Percentiles rank a stretch among this genome's conserved stretches.
Evolutionary conservation across 2,888 invertebrate species (phyloP).

Genomic region (Cordilura impudica): DNA sequence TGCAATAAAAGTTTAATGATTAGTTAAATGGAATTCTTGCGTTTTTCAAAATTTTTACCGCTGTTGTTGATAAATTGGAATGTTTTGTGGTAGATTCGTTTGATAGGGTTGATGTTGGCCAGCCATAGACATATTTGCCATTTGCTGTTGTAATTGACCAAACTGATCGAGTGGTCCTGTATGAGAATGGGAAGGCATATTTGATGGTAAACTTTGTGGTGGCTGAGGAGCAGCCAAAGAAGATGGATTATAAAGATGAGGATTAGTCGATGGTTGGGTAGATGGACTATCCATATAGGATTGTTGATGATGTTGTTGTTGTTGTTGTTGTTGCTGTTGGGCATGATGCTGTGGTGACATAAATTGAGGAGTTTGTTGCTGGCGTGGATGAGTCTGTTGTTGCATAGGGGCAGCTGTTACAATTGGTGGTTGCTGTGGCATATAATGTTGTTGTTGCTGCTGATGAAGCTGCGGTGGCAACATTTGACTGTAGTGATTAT

Average conservation of each 20-base stretch:
- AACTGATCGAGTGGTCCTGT: constrained; percentile 65
- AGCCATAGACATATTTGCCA: constrained; percentile 71
- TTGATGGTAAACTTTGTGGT: constrained; percentile 19
- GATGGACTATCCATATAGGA: constrained; percentile 40
- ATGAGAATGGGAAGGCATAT: not conserved
- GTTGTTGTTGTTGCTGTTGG: constrained; percentile 48
- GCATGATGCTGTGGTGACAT: constrained; percentile 65
- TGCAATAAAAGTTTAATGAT: not conserved
- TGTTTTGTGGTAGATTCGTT: constrained; percentile 75
- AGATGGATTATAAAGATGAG: constrained; percentile 39
- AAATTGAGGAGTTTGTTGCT: constrained; percentile 61
- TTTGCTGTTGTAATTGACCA: constrained; percentile 73
- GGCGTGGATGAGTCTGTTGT: constrained; percentile 55
- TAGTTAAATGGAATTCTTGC: not conserved
- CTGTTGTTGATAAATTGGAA: constrained; percentile 78
- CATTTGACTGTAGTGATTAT: constrained; percentile 65
- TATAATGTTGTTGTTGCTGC: constrained; percentile 48
- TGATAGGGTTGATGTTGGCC: constrained; percentile 66
- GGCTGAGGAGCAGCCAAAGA: constrained; percentile 19
- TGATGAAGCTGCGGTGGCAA: constrained; percentile 59
- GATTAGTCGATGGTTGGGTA: constrained; percentile 36
- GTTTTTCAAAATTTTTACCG: constrained; percentile 71
- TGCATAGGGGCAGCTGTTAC: constrained; percentile 15
- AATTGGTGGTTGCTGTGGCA: constrained; percentile 22
- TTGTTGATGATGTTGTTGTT: constrained; percentile 57